Percentiles rank a stretch among this genome's conserved stretches.
phyloP scores from a whole-genome alignment of 1,140 invertebrate genomes.

The Anastrepha obliqua region DNA sequence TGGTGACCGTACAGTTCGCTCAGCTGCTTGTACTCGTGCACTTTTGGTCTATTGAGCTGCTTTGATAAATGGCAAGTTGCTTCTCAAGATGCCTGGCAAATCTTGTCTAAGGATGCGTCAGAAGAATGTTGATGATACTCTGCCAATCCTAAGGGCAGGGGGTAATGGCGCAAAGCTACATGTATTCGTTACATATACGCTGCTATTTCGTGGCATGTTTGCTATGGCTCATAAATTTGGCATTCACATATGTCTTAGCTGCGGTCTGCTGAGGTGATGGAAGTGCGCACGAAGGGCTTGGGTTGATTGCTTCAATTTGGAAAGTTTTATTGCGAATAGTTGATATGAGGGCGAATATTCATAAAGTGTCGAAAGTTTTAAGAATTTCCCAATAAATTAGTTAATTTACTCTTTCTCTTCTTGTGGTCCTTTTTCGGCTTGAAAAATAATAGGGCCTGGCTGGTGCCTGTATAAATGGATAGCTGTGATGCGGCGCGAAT shows the following conservation, averaged over 20 bases:
- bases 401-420: neutral
- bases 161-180: neutral
- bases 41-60: slow-evolving; percentile 15
- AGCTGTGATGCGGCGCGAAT: too few relatives aligned
- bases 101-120: slow-evolving; percentile 8
- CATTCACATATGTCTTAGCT: neutral
- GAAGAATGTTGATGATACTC: neutral
- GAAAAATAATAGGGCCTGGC: neutral
- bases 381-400: slow-evolving; percentile 43
- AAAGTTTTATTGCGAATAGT: slow-evolving; percentile 23
- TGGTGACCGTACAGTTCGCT: neutral
- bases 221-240: neutral
- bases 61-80: slow-evolving; percentile 28
- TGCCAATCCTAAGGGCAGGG: neutral
- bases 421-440: neutral
- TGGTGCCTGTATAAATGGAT: too few relatives aligned
- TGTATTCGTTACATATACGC: neutral
- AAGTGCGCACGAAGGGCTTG: neutral
- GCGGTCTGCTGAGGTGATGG: neutral
- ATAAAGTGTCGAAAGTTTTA: slow-evolving; percentile 40
- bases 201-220: neutral
- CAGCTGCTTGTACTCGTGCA: neutral
- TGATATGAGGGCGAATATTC: slow-evolving; percentile 38
- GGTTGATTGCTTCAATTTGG: slow-evolving; percentile 27
- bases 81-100: neutral